Evolutionary conservation across 2,797 vertebrate genomes (phyloP), one percentile per base, ranked within the genome.

Genomic region (Trachurus trachurus): DNA sequence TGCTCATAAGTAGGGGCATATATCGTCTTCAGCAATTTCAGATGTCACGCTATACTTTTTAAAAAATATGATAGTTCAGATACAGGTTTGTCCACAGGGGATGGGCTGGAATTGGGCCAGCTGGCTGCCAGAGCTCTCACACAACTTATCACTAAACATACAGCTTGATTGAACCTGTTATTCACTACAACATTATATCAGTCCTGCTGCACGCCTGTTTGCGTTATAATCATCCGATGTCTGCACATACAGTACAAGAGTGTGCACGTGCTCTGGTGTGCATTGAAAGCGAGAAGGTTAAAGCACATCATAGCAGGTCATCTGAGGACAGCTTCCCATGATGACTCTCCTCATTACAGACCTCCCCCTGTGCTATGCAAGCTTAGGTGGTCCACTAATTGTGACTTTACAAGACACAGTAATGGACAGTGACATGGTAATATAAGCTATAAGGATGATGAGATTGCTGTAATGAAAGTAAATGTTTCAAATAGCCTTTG

Each of bases 391-490:
- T 82, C 77, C 66, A 79, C 76, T 87, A 73, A 86, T 85, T 78
- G 78, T 82, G 66, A 81, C 67, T 78, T 42, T 67, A 74, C 39
- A 72, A 47, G 79, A 58, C 63, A 57, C 42, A 76, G 61, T 84
- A 88, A 86, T 89, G 67, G 79, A 78, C 67, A 58, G 21, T 83
- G 79, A 82, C 74, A 80, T 82, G 57, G 70, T 71, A 62, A 64
- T 81, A 54, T 76, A 73, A 75, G 71, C 52, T 74, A 66, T 66
- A 61, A 54, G 40, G 82, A 77, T 84, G 72, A 87, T 80, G 77
- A 84, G 71, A 85, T 87, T 78, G 76, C 71, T 85, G 61, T 85
- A 88, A 89, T 59, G 77, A 86, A 86, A 76, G 71, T 63, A 60
- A 68, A 75, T 64, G 67, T 62, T 78, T 67, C 50, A 84, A 77